phyloP scores from a whole-genome alignment of 2,888 invertebrate genomes.

The Autographa pulchrina region DNA sequence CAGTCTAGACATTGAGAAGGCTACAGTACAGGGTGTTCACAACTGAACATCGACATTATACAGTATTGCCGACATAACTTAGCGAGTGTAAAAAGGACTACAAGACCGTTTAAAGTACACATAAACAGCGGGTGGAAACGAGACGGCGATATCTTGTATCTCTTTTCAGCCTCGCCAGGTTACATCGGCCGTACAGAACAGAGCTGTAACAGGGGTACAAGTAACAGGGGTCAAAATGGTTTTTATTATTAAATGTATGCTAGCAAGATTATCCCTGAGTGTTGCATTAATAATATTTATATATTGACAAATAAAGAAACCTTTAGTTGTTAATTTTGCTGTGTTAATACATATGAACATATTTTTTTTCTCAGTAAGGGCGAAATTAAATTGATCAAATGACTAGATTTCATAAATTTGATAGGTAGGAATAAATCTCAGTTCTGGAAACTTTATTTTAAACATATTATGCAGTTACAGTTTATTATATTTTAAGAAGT shows the following conservation, averaged over 20 bases:
- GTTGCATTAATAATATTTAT: background rate
- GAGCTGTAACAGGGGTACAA: constrained; percentile 11
- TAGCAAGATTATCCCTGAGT: background rate
- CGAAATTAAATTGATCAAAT: background rate
- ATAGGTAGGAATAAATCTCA: background rate
- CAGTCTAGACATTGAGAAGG: constrained; percentile 28
- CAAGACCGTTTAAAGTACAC: background rate
- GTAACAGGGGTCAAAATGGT: background rate
- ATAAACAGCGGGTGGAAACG: background rate
- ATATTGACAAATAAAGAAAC: no score
- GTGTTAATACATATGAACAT: no score
- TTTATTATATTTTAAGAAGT: background rate
- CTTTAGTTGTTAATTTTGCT: no score
- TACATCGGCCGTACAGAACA: no score
- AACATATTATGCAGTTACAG: background rate
- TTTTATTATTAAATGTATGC: background rate
- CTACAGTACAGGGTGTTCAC: constrained; percentile 5
- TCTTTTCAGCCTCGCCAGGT: background rate
- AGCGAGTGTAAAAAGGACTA: no score
- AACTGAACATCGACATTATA: constrained; percentile 1
- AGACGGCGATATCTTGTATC: background rate
- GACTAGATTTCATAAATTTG: background rate
- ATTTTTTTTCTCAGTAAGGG: no score
- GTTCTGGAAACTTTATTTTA: background rate
- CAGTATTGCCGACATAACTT: no score